A percentile compares a stretch with the other conserved stretches of the same genome.
phyloP scores from a whole-genome alignment of 2,888 invertebrate species.

The Cheilosia pagana region DNA sequence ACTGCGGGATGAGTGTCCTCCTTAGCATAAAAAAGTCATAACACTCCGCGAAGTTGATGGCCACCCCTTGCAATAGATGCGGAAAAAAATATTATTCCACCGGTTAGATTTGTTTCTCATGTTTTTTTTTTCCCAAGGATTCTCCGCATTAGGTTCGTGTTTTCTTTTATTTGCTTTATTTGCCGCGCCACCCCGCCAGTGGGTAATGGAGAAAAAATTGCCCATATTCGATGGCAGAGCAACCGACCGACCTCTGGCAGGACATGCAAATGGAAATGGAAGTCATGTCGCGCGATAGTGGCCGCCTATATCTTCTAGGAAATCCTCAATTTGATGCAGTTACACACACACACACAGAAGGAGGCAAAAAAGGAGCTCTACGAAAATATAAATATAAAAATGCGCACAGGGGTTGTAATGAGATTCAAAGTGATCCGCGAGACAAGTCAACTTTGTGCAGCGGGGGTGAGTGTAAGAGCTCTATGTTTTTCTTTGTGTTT shows the following conservation, averaged over 20 bases:
- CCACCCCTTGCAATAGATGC: background rate
- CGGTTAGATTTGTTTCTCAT: constrained; percentile 66
- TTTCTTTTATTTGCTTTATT: constrained; percentile 70
- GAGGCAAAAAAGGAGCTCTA: constrained; percentile 18
- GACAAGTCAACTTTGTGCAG: constrained; percentile 55
- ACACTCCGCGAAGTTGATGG: constrained; percentile 55
- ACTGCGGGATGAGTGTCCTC: constrained; percentile 63
- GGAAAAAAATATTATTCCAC: constrained; percentile 6
- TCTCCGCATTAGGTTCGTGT: constrained; percentile 67
- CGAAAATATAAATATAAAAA: constrained; percentile 61
- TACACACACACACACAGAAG: constrained; percentile 63
- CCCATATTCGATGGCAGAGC: constrained; percentile 56
- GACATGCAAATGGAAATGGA: constrained; percentile 49
- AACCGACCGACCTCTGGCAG: constrained; percentile 44
- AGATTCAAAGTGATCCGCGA: constrained; percentile 74
- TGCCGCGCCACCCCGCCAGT: constrained; percentile 37
- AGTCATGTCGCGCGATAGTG: constrained; percentile 66
- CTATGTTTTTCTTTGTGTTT: constrained; percentile 12
- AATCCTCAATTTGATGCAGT: constrained; percentile 74
- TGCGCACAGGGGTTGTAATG: constrained; percentile 72
- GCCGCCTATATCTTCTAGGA: constrained; percentile 47
- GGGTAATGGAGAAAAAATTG: constrained; percentile 71
- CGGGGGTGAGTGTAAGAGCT: background rate
- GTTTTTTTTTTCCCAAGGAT: constrained; percentile 67
- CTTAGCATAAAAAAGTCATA: constrained; percentile 75